Evolutionary conservation across 2,888 invertebrate species (phyloP), one percentile per base, ranked within the genome.

Genomic region (Epinotia brunnichana): DNA sequence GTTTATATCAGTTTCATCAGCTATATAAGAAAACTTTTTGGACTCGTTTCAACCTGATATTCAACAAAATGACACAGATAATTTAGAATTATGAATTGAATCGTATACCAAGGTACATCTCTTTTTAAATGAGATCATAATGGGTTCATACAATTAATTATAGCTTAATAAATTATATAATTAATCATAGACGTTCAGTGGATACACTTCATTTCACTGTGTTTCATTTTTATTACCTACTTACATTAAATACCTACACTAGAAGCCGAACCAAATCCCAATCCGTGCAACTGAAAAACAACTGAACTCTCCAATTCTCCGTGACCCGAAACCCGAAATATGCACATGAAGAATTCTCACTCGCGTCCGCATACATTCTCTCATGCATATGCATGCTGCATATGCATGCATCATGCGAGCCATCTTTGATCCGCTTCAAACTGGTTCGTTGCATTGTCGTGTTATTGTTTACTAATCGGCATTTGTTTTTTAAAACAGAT

Each of bases 391-490:
- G 71, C 66, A 71, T 29, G 7, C 7, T 72, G 72, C 54, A 72
- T 72, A 72, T 72, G 67, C 72, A 72, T 72, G 70, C n/a, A n/a
- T 29, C 57, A 24, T 56, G 24, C 39, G 53, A 61, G 66, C 66
- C 66, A 66, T 66, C 72, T 72, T 72, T 72, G 67, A 72, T 72
- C 67, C 61, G 66, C 70, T 66, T 59, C 60, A 53, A 71, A 71
- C 70, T 29, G 60, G 21, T 57, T 69, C 48, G 53, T 24, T 7
- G 48, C 48, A 48, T 48, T 67, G 72, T 68, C 48, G 56, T 67
- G 72, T 62, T 71, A 72, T 72, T 72, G 67, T 67, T 68, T 61
- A 72, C 48, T 68, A 68, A 67, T 68, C 66, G 41, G 15, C 56
- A 68, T 68, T 62, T 68, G 61, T 24, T 72, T 72, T 59, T 72